Base-by-base conservation (phyloP, 1,140 invertebrate genomes). In the Ectropis grisescens region DNA sequence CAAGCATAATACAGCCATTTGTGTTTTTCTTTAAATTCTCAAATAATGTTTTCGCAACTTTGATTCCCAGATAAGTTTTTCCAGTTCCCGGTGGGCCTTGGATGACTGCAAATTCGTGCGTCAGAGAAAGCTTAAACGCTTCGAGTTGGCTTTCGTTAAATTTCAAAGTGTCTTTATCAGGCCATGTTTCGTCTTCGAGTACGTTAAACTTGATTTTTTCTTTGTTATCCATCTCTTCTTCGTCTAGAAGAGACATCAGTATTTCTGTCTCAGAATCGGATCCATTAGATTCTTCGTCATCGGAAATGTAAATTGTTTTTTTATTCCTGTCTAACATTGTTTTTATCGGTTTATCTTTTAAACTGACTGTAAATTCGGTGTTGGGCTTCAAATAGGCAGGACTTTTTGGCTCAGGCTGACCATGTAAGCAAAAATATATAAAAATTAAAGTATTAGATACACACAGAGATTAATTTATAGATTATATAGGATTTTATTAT, bases 21-120 rank as follows among this genome's bases (percentile, higher is more conserved):
- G 45, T 25, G 4, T 36, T 0, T 22, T 38, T 27, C 1, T 12
- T 13, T 13, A 66, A 38, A 52, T 88, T 89, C 13, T 82, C 25
- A 6, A 92, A 51, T 5, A 92, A 55, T 1, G 83, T 84, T 41
- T 86, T 68, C 0, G 87, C 82, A 16, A 93, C 82, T 74, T 90
- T 85, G 6, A 91, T 67, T 1, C 90, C 91, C 26, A 93, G 56
- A 56, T 84, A 90, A 0, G 92, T 93, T 82, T 94, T 94, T 0
- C 92, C 92, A 1, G 92, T 93, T 4, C 92, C 92, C 2, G 92
- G 92, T 2, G 89, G 89, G 0, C 90, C 89, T 84, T 95, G 93
- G 41, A 95, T 94, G 1, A 96, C 80, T 2, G 86, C 82, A 37
- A 91, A 88, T 67, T 91, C 86, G 46, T 83, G 82, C 1, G 82